A percentile compares a stretch with the other conserved stretches of the same genome.
Conservation (phyloP, 2,888 invertebrate genomes). For the Dynastes maya region DNA sequence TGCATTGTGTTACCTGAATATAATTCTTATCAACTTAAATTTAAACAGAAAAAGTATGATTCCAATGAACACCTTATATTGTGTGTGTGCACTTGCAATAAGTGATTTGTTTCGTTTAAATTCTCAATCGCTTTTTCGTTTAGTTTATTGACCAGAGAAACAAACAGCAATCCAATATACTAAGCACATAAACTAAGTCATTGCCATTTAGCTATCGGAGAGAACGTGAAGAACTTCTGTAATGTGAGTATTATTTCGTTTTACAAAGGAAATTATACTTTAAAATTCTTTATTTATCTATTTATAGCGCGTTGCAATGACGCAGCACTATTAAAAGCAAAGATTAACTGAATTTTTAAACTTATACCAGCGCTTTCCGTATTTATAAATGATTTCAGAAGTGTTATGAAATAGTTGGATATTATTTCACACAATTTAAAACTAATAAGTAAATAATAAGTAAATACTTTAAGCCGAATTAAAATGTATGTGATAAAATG, state of each 20-base stretch:
- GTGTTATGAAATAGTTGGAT: not conserved
- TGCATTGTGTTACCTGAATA: too few relatives aligned
- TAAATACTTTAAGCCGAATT: too few relatives aligned
- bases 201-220: constrained; percentile 1
- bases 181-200: constrained; percentile 8
- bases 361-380: too few relatives aligned
- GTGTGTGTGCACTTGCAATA: too few relatives aligned
- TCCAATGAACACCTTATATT: too few relatives aligned
- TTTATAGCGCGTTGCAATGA: constrained; percentile 16
- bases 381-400: not conserved
- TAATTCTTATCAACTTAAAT: too few relatives aligned
- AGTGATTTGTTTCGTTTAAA: too few relatives aligned
- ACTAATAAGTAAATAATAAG: not conserved
- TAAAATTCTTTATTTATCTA: constrained; percentile 26
- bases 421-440: not conserved
- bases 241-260: constrained; percentile 4
- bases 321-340: not conserved
- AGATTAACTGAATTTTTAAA: too few relatives aligned
- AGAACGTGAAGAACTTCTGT: constrained; percentile 29
- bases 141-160: not conserved
- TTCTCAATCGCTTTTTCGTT: not conserved
- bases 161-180: not conserved
- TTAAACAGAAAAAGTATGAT: too few relatives aligned
- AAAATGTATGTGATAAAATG: not conserved
- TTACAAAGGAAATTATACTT: constrained; percentile 35